Base-by-base conservation (phyloP, 2,113 vertebrate genomes). In the Gorsachius goisagi region DNA sequence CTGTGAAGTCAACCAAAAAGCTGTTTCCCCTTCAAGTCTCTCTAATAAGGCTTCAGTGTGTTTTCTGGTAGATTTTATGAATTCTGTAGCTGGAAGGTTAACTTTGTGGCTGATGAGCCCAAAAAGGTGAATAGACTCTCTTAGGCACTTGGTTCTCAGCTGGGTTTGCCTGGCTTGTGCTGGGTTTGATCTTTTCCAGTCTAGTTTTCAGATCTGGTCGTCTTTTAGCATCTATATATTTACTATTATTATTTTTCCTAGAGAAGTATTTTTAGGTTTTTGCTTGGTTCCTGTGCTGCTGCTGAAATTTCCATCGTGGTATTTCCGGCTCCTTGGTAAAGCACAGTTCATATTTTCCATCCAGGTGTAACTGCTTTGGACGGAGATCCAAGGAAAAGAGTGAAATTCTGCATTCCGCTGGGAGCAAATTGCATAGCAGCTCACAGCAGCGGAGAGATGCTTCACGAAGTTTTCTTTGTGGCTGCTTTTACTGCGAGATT, bases 251-350 rank as follows among this genome's bases (percentile, higher is more conserved):
- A 59, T 86, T 95, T 94, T 94, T 78, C 76, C 66, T 93, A 71
- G 75, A 83, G 55, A 72, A 93, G 17, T 96, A 95, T 95, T 97
- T 97, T 95, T 97, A 92, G 88, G 71, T 76, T 86, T 91, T 64
- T 81, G 27, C 89, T 82, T 32, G 60, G 45, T 95, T 88, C 83
- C 52, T 74, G 41, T 78, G 78, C 90, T 90, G 60, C 84, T 79
- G 71, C 76, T 80, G 44, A 58, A 56, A 28, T 95, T 95, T 94
- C 96, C 90, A 82, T 49, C 9, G 0, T 68, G 71, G 41, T 68
- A 63, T 93, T 95, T 92, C 93, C 1, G 0, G n/a, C 94, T 91
- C 75, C 86, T 94, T 35, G 92, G 68, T 84, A 71, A 73, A 83
- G 72, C 69, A 37, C 4, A 33, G 85, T 71, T 84, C 35, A 63